Evolutionary conservation across 2,113 vertebrate genomes (phyloP).

Genomic region (Xenus cinereus): DNA sequence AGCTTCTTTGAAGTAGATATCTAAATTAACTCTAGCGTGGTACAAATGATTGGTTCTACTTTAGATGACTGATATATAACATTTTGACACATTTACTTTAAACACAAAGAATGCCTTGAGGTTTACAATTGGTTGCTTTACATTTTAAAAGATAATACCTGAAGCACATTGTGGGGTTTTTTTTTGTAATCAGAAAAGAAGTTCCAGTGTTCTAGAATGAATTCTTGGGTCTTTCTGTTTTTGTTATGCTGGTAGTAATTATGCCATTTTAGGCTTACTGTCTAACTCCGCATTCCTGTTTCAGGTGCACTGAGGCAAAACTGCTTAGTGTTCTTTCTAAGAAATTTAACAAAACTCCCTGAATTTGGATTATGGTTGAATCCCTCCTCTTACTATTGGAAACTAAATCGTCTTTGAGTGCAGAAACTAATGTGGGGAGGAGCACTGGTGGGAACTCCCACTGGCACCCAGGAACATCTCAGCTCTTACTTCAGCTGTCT

Average conservation of each 20-base stretch:
- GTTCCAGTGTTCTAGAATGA: neutral
- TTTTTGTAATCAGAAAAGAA: neutral
- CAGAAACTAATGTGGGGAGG: neutral
- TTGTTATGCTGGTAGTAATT: neutral
- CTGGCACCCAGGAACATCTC: neutral
- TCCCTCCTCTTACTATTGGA: neutral
- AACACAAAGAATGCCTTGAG: neutral
- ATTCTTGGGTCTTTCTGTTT: neutral
- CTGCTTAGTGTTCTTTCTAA: neutral
- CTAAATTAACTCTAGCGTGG: neutral
- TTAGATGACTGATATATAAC: neutral
- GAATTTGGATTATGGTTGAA: neutral
- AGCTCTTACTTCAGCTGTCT: neutral
- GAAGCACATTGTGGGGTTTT: neutral
- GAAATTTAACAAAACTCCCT: neutral
- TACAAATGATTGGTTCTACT: neutral
- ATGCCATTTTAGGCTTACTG: neutral
- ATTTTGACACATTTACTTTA: neutral
- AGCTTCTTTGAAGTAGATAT: neutral
- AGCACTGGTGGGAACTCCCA: neutral
- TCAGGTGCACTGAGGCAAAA: neutral
- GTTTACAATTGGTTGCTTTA: neutral
- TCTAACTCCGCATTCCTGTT: neutral
- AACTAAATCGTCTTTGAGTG: neutral
- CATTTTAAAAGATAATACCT: neutral